phyloP scores from a whole-genome alignment of 2,888 invertebrate species.

The Eristalis tenax region DNA sequence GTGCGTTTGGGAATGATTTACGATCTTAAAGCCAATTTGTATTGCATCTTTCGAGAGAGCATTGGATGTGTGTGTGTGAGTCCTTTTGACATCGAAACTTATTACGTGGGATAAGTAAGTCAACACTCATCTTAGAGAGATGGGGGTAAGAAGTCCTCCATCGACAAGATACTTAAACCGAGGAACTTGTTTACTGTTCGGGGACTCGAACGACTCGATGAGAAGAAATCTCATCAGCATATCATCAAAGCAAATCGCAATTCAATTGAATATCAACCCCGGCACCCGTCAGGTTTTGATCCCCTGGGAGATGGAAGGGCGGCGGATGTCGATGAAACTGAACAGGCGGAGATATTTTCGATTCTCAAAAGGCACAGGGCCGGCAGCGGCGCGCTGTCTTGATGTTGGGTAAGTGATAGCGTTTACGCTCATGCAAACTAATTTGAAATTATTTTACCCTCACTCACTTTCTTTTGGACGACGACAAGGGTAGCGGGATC shows the following conservation, averaged over 20 bases:
- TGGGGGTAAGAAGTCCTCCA: neutral
- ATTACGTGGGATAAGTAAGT: conserved; percentile 33
- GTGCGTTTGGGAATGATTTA: conserved; percentile 49
- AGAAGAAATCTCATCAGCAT: conserved; percentile 63
- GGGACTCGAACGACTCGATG: neutral
- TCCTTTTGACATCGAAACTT: conserved; percentile 10
- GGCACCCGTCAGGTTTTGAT: neutral
- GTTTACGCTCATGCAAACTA: conserved; percentile 49
- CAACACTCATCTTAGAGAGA: conserved; percentile 5
- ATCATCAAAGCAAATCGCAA: conserved; percentile 67
- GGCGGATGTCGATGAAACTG: no score
- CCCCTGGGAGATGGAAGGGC: neutral
- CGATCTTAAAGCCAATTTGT: conserved; percentile 61
- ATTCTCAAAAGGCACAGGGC: conserved; percentile 31
- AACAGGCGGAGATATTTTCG: conserved; percentile 35
- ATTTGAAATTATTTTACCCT: conserved; percentile 61
- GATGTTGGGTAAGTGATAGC: conserved; percentile 32
- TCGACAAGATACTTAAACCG: conserved; percentile 38
- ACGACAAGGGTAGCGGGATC: neutral
- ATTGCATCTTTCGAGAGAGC: conserved; percentile 8
- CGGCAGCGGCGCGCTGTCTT: neutral
- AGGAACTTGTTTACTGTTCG: conserved; percentile 29
- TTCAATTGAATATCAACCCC: conserved; percentile 54
- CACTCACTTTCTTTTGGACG: neutral
- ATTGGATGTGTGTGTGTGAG: conserved; percentile 25